Conservation (phyloP, 2,113 vertebrate species). For the Syngnathoides biaculeatus region DNA sequence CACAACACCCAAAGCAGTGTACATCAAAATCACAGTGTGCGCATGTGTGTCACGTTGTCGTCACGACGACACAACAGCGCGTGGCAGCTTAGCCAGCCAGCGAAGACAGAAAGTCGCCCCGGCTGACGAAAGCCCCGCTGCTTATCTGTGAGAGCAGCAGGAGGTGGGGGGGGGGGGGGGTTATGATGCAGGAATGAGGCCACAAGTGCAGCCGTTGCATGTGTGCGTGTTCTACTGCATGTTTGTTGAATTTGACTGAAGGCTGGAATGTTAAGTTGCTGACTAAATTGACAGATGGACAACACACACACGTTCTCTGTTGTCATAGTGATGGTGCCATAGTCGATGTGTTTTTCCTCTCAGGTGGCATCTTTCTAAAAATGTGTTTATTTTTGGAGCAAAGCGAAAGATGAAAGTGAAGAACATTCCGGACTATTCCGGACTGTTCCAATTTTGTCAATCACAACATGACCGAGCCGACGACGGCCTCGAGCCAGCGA, state of each 20-base stretch:
- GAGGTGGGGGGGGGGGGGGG: conserved; percentile 4
- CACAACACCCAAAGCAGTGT: too few species aligned
- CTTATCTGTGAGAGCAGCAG: conserved; percentile 53
- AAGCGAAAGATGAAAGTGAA: background rate
- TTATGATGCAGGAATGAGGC: conserved; percentile 33
- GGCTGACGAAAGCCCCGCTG: conserved; percentile 22
- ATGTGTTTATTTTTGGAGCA: background rate
- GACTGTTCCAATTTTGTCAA: background rate
- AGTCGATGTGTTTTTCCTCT: conserved; percentile 44
- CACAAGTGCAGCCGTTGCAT: conserved; percentile 10
- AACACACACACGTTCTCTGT: background rate
- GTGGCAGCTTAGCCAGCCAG: background rate
- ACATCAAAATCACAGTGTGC: background rate
- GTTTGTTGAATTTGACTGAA: background rate
- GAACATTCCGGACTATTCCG: background rate
- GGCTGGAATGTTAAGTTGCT: conserved; percentile 50
- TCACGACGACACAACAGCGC: background rate
- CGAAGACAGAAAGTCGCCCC: background rate
- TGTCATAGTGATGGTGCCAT: conserved; percentile 15
- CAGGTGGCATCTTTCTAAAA: conserved; percentile 34
- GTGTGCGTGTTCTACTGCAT: background rate
- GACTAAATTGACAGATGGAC: background rate
- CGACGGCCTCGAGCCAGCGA: background rate
- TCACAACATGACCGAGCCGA: background rate
- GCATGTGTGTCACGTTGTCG: background rate